Percentiles rank a stretch among this genome's conserved stretches.
phyloP scores from a whole-genome alignment of 2,113 vertebrate genomes.

The Eulemur rufifrons region DNA sequence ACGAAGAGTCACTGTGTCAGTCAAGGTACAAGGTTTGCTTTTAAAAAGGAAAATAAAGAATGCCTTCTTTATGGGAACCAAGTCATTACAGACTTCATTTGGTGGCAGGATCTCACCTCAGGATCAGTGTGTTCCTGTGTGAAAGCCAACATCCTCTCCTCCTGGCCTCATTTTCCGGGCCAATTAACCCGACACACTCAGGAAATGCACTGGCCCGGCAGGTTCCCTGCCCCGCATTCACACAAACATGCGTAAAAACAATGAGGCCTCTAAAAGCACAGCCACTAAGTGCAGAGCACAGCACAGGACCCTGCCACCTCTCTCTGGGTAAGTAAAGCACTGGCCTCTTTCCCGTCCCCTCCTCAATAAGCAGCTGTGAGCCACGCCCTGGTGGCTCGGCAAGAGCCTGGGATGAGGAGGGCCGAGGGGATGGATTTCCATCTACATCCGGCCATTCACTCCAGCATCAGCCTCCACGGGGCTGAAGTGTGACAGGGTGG shows the following conservation, averaged over 20 bases:
- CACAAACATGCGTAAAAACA: not conserved
- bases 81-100: not conserved
- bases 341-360: not conserved
- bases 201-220: not conserved
- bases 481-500: not conserved
- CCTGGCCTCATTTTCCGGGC: not conserved
- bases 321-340: not conserved
- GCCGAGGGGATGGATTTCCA: not conserved
- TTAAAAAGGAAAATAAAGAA: not conserved
- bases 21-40: not conserved
- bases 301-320: not conserved
- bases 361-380: not conserved
- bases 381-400: fast-evolving
- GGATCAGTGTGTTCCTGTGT: not conserved
- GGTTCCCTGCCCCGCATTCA: not conserved
- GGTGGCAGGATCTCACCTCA: not conserved
- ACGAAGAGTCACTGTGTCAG: not conserved
- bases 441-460: too few species aligned
- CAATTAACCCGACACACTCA: not conserved
- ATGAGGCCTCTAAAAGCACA: not conserved
- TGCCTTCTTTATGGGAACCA: not conserved
- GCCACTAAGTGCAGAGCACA: not conserved
- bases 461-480: not conserved
- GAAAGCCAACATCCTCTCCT: not conserved
- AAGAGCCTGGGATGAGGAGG: not conserved